Conservation (phyloP, 2,113 vertebrate genomes). For the Salvelinus namaycush region DNA sequence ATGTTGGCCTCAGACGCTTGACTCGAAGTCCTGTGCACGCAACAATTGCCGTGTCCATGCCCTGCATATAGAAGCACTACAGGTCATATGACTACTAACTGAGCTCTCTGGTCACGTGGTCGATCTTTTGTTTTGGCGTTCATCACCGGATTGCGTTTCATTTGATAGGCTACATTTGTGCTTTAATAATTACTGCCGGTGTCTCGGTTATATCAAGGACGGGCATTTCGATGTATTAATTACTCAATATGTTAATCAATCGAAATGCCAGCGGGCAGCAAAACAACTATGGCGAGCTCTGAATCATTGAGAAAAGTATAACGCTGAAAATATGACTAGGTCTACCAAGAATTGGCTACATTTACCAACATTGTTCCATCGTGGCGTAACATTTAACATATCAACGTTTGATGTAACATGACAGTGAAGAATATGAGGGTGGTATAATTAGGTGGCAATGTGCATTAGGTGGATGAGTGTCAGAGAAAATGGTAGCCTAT, state of each 20-base stretch:
- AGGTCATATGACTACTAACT: constrained; percentile 1
- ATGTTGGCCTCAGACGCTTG: too few species aligned
- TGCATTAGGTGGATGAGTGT: too few species aligned
- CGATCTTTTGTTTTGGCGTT: neutral
- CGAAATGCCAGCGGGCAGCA: too few species aligned
- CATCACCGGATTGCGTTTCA: too few species aligned
- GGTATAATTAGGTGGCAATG: too few species aligned
- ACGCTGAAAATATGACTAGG: neutral
- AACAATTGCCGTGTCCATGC: neutral
- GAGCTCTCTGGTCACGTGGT: neutral
- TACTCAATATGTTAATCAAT: too few species aligned
- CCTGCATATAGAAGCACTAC: neutral
- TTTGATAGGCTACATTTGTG: too few species aligned
- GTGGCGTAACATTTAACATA: neutral
- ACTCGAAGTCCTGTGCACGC: neutral
- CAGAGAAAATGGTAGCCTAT: too few species aligned
- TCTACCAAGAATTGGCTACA: neutral
- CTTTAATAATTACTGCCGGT: too few species aligned
- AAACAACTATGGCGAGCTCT: neutral
- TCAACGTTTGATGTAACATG: neutral
- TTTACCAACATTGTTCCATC: neutral
- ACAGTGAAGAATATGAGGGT: too few species aligned
- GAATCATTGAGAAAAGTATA: neutral
- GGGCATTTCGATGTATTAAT: too few species aligned
- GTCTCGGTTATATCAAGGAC: too few species aligned